A percentile compares a stretch with the other conserved stretches of the same genome.
Conservation (phyloP, 2,888 invertebrate genomes). For the Iphiclides podalirius region DNA sequence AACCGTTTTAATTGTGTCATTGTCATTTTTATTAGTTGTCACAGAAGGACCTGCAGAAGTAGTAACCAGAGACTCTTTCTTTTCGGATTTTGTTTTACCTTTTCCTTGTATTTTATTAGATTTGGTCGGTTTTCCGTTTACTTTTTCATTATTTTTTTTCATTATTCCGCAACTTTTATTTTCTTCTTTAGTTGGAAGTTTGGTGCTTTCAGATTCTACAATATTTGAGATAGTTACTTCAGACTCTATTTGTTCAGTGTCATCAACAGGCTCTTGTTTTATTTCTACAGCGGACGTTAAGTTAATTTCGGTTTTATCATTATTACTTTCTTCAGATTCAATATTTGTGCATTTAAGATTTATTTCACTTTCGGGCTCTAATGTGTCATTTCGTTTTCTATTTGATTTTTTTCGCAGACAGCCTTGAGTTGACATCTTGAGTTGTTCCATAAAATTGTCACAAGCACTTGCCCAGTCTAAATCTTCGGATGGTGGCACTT, state of each 20-base stretch:
- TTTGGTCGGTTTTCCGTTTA: conserved; percentile 42
- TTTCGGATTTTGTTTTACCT: conserved; percentile 44
- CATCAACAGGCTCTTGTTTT: conserved; percentile 60
- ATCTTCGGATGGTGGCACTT: conserved; percentile 39
- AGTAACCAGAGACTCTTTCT: conserved; percentile 32
- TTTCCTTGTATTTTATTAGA: conserved; percentile 37
- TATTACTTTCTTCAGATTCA: not conserved
- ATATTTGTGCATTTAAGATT: conserved; percentile 28
- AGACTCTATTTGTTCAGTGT: conserved; percentile 38
- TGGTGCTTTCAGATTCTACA: not conserved
- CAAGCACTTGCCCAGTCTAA: conserved; percentile 84
- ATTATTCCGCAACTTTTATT: conserved; percentile 37
- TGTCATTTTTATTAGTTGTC: conserved; percentile 34
- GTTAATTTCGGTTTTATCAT: conserved; percentile 6
- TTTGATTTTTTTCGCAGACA: conserved; percentile 78
- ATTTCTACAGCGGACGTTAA: conserved; percentile 31
- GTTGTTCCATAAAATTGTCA: conserved; percentile 88
- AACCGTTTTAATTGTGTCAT: conserved; percentile 39
- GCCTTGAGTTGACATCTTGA: conserved; percentile 82
- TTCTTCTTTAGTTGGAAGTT: conserved; percentile 24
- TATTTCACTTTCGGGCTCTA: conserved; percentile 45
- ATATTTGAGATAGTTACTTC: conserved; percentile 21
- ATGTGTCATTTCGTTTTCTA: conserved; percentile 68
- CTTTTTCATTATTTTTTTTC: conserved; percentile 45
- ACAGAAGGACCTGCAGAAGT: conserved; percentile 19